Conservation (phyloP, 2,113 vertebrate genomes). For the Charadrius vociferus region DNA sequence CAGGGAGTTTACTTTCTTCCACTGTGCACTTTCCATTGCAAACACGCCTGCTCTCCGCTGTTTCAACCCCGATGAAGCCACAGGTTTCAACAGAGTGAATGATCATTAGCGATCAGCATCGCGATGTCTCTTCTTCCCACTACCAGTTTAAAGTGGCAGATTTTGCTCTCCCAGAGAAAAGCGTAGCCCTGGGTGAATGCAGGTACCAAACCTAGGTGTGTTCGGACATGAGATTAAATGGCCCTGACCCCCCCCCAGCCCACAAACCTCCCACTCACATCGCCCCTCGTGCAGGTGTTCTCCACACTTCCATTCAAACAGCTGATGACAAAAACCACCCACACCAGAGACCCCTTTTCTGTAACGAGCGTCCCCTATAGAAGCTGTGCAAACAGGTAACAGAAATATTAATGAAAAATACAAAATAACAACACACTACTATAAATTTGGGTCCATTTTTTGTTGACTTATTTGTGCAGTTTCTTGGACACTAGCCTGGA, state of each 20-base stretch:
- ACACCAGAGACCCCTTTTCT: neutral
- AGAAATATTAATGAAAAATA: neutral
- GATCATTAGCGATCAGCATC: neutral
- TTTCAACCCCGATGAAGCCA: neutral
- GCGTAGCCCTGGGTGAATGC: accelerated
- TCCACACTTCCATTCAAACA: neutral
- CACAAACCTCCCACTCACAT: accelerated
- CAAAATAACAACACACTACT: accelerated
- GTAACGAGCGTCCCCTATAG: neutral
- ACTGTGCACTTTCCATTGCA: neutral
- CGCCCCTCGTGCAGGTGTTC: neutral
- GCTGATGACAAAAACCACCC: neutral
- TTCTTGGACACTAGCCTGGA: neutral
- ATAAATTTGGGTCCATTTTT: neutral
- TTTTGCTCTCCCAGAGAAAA: neutral
- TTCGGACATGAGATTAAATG: neutral
- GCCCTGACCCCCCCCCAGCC: accelerated
- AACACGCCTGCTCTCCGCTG: neutral
- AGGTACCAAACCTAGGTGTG: neutral
- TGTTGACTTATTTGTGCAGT: neutral
- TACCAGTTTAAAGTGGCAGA: neutral
- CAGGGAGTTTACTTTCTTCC: neutral
- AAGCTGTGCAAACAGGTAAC: neutral
- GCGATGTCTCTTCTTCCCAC: neutral
- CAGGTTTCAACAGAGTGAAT: neutral